Base-by-base conservation (phyloP, 2,113 vertebrate species). In the Ia io region DNA sequence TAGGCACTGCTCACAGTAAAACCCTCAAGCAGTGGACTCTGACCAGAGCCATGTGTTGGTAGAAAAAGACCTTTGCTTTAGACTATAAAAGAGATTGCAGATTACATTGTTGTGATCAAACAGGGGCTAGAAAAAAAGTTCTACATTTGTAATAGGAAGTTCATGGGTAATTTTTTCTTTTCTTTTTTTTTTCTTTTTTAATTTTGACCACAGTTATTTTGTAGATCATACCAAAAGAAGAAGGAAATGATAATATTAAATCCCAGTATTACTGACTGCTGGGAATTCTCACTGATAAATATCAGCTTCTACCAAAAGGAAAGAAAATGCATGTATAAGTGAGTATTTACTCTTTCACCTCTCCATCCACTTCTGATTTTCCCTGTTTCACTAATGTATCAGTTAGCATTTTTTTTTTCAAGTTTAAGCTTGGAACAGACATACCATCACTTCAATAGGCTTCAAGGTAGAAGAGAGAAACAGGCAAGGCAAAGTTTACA, bases 11-110 rank as follows among this genome's bases (percentile, higher is more conserved):
- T 94, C 30, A 44, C 35, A 44, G 56, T 4, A 86, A 95, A 92
- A 61, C 40, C 9, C 23, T 74, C 14, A 84, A 51, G 44, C 32
- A 90, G 10, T 69, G 18, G 71, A 44, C 82, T 95, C 77, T 79
- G 40, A 70, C 70, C 90, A 82, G 47, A 92, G 22, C 84, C 71
- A 42, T 1, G 9, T 10, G 25, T n/a, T 56, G n/a, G 40, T 78
- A 37, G 84, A 8, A 73, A 85, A 82, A 92, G 86, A 32, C 22
- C 25, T 94, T 90, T 85, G 42, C 67, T 92, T 94, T 51, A 30
- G 49, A 51, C 77, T 90, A 51, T 37, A 79, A 90, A 77, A 18
- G 70, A 94, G 79, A 80, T 42, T 71, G 10, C n/a, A 77, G 42
- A 76, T 90, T 47, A 67, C 22, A 76, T 85, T 86, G 56, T 74